Evolutionary conservation across 2,888 invertebrate genomes (phyloP), one percentile per base, ranked within the genome.

Genomic region (Neoitamus cyanurus): DNA sequence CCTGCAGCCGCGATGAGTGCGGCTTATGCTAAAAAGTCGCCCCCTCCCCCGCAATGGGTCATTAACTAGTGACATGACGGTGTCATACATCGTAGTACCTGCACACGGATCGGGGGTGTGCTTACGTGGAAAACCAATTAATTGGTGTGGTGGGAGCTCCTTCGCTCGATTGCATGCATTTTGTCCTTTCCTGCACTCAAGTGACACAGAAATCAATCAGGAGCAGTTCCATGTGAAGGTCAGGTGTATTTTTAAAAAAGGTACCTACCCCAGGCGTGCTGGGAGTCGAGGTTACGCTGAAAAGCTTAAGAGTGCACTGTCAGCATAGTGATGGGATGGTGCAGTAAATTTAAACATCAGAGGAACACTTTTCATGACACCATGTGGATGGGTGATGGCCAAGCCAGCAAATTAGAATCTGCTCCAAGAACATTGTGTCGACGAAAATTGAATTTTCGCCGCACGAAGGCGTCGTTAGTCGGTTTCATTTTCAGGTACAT

Each of bases 51-150:
- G 37, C 15, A 36, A 34, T 37, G 9, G 36, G n/a, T 36, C 73
- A 73, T 36, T 73, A 36, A 36, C 73, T 73, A 36, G 36, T 34
- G 73, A 25, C 15, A 73, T 73, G 15, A 15, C n/a, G 36, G 5
- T 70, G 73, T 31, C 36, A 73, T 73, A n/a, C 34, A 34, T 72
- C 31, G 31, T 31, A 72, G 72, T 34, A 30, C 72, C 31, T 34
- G n/a, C 31, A 72, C 31, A 72, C 15, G 11, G 36, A 20, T 25
- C 58, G 15, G 58, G 58, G n/a, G n/a, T n/a, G n/a, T 20, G 20
- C 58, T 30, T 73, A 34, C 73, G 3, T 73, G 34, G 11, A 58
- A 58, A 36, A 75, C 75, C 42, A 75, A 75, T 75, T 75, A 75
- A 75, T 42, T 75, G 31, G 37, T 75, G 20, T 70, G 31, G 58